Conservation (phyloP, 2,888 invertebrate genomes). For the Teinopalpus imperialis region DNA sequence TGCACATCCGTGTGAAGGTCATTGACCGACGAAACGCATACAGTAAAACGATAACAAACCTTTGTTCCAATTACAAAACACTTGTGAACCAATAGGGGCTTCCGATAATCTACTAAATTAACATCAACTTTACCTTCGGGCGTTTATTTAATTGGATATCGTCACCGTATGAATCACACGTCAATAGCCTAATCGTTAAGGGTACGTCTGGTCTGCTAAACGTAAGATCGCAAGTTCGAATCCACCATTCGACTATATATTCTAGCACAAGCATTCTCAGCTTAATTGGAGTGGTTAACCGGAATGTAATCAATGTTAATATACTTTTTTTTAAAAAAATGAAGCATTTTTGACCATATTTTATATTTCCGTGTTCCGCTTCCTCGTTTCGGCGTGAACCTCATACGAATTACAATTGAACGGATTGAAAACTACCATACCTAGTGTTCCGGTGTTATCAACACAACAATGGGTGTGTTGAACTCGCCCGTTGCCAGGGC, state of each 20-base stretch:
- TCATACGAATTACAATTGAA: conserved; percentile 23
- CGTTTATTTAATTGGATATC: conserved; percentile 4
- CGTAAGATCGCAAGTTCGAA: too few species aligned
- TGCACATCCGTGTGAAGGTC: conserved; percentile 60
- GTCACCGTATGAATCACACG: not conserved
- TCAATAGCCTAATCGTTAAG: too few species aligned
- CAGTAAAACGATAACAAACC: conserved; percentile 56
- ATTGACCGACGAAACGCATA: conserved; percentile 69
- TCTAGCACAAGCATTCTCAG: too few species aligned
- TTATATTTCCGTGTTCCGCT: conserved; percentile 15
- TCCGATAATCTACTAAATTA: conserved; percentile 16
- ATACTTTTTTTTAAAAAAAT: too few species aligned
- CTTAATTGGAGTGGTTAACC: too few species aligned
- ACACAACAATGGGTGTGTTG: conserved; percentile 44
- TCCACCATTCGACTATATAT: too few species aligned
- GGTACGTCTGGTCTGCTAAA: too few species aligned
- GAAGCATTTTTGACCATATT: conserved; percentile 5
- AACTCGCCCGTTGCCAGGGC: conserved; percentile 41
- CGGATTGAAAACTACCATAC: conserved; percentile 20
- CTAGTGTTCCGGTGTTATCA: conserved; percentile 43
- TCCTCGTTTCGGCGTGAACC: conserved; percentile 21
- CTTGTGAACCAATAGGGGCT: conserved; percentile 18
- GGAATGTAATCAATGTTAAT: too few species aligned
- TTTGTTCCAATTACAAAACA: conserved; percentile 22
- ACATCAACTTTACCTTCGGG: conserved; percentile 1